Evolutionary conservation across 2,888 invertebrate species (phyloP), one percentile per base, ranked within the genome.

Genomic region (Pachymerium ferrugineum): DNA sequence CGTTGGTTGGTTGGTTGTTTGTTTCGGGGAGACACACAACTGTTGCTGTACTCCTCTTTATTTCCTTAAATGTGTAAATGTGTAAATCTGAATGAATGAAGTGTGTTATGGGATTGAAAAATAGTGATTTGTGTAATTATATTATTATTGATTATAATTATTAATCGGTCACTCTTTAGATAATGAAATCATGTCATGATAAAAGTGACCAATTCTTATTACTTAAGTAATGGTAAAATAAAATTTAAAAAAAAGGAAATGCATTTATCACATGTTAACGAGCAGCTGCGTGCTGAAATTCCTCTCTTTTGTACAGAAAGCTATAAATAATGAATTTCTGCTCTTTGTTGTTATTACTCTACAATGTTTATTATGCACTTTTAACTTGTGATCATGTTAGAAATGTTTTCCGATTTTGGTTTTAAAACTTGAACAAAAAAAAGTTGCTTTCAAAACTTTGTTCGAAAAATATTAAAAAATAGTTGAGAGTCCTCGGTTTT

Each of bases 231-330:
- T 47, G 47, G 47, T 47, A 16, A 47, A 47, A 47, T 22, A n/a
- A 47, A n/a, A n/a, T n/a, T n/a, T n/a, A n/a, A 47, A 47, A 47
- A 2, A 47, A 47, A 42, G 19, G 10, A 42, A 47, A 47, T 47
- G 47, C 47, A 47, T 47, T 47, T 47, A 47, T 47, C 47, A 47
- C 19, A 47, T 47, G 47, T 47, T 47, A 47, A 47, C 19, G 47
- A 47, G 47, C 47, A 47, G 47, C 47, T 47, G 47, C 47, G 47
- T 47, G 47, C 47, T 47, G 47, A 47, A 47, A 47, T 47, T 47
- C 47, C 47, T 47, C 47, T 47, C 47, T 47, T 47, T 47, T 47
- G 47, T 47, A 47, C 47, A 47, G 47, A 47, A 47, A 47, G 47
- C 47, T 47, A 47, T 47, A 47, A 47, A 47, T 22, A 16, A 47